These are phyloP conservation scores for Nothura maculosa DNA, from an alignment of 2,797 vertebrate genomes.

Conservation along the genomic window DNA sequence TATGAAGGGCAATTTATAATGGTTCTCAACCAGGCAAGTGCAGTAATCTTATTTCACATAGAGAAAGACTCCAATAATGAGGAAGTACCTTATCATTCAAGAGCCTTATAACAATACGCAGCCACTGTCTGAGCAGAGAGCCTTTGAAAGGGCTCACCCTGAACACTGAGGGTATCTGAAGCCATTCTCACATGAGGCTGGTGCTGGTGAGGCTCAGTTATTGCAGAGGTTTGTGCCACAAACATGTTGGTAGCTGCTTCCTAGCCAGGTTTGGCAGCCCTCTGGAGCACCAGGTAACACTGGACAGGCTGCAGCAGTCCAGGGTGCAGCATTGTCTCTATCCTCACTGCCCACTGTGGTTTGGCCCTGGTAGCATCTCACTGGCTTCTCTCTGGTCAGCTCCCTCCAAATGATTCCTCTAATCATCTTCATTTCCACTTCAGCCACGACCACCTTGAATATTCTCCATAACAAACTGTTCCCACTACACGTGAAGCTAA, in stretches of 20 bases:
- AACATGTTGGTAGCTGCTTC: neutral
- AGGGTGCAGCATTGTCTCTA: neutral
- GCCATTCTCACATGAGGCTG: rapidly evolving
- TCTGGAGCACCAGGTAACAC: neutral
- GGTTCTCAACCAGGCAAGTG: neutral
- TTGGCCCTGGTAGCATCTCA: neutral
- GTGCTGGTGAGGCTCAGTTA: rapidly evolving
- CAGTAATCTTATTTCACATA: constrained; percentile 14
- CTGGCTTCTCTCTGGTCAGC: rapidly evolving
- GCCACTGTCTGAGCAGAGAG: neutral
- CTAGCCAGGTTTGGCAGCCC: too few species aligned
- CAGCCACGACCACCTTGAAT: rapidly evolving
- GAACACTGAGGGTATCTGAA: neutral
- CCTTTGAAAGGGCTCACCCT: neutral
- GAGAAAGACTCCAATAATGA: neutral
- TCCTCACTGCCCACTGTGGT: neutral
- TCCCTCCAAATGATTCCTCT: neutral
- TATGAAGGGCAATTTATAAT: constrained; percentile 39
- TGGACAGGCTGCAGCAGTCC: neutral
- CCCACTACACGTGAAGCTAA: rapidly evolving
- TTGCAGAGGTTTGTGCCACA: rapidly evolving
- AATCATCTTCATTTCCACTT: neutral
- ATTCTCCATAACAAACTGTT: neutral
- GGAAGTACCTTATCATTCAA: neutral
- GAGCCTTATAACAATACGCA: neutral